phyloP scores from a whole-genome alignment of 2,888 invertebrate genomes.

The Mythimna ferrago region DNA sequence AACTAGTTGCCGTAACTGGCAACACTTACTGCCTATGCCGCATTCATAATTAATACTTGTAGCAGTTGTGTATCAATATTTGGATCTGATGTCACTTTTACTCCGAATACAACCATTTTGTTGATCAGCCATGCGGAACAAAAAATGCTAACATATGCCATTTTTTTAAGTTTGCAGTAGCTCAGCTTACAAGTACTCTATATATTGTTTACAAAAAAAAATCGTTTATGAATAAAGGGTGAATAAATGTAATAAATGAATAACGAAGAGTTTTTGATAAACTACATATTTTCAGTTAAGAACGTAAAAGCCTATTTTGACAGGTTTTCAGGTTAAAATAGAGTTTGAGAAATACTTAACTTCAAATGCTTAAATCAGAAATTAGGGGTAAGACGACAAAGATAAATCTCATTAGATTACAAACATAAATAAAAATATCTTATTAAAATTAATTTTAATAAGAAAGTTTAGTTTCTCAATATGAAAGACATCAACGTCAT shows the following conservation, averaged over 20 bases:
- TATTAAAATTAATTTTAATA: neutral
- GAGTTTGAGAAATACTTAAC: too few relatives aligned
- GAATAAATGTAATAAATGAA: too few relatives aligned
- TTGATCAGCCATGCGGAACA: neutral
- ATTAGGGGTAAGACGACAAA: neutral
- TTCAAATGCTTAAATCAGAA: too few relatives aligned
- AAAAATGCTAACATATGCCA: too few relatives aligned
- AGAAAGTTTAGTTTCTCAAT: slow-evolving; percentile 40
- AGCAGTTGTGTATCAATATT: slow-evolving; percentile 6
- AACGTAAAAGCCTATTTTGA: too few relatives aligned
- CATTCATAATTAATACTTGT: slow-evolving; percentile 68
- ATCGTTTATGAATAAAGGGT: too few relatives aligned
- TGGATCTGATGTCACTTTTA: slow-evolving; percentile 19
- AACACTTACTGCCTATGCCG: slow-evolving; percentile 68
- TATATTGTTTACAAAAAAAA: neutral
- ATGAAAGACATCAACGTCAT: slow-evolving; percentile 77
- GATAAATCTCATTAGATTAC: neutral
- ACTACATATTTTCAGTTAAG: too few relatives aligned
- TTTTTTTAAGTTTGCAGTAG: too few relatives aligned
- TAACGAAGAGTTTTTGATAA: too few relatives aligned
- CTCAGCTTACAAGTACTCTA: too few relatives aligned
- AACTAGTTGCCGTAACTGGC: slow-evolving; percentile 75
- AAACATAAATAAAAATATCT: neutral
- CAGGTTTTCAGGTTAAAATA: too few relatives aligned
- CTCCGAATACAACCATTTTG: neutral